A percentile compares a stretch with the other conserved stretches of the same genome.
Evolutionary conservation across 1,140 invertebrate genomes (phyloP).

Genomic region (Psilanteris sp.): DNA sequence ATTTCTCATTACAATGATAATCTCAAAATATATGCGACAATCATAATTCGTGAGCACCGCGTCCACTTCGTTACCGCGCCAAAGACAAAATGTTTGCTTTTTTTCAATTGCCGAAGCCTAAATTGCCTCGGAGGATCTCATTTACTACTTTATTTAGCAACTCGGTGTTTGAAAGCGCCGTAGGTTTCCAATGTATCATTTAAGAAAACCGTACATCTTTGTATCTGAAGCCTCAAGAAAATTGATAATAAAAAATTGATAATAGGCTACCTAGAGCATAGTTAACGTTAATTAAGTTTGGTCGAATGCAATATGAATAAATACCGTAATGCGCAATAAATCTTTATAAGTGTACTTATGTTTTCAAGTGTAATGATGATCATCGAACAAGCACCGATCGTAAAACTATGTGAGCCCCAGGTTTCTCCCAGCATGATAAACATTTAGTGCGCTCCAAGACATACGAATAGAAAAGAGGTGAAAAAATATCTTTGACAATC

Average conservation of each 20-base stretch:
- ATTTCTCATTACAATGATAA: too few relatives aligned
- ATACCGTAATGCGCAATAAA: constrained; percentile 55
- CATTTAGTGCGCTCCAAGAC: constrained; percentile 32
- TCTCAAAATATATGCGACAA: too few relatives aligned
- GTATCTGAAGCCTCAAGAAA: constrained; percentile 41
- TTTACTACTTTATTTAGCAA: constrained; percentile 55
- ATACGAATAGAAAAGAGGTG: constrained; percentile 41
- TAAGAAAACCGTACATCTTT: constrained; percentile 37
- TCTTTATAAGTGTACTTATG: constrained; percentile 49
- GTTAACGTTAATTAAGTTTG: constrained; percentile 55
- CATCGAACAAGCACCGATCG: constrained; percentile 48
- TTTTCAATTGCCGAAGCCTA: constrained; percentile 10
- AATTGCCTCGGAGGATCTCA: constrained; percentile 26
- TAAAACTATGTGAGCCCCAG: constrained; percentile 46
- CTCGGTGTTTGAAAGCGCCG: constrained; percentile 6
- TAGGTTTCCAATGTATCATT: constrained; percentile 49
- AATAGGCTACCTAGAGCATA: constrained; percentile 45
- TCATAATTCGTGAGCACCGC: too few relatives aligned
- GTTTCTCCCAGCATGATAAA: constrained; percentile 57
- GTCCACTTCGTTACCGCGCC: too few relatives aligned
- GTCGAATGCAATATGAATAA: constrained; percentile 42
- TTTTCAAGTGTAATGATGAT: constrained; percentile 58
- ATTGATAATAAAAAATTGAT: constrained; percentile 55
- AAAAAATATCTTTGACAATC: constrained; percentile 41
- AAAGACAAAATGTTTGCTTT: constrained; percentile 31